phyloP scores from a whole-genome alignment of 2,113 vertebrate genomes.

The Perognathus longimembris region DNA sequence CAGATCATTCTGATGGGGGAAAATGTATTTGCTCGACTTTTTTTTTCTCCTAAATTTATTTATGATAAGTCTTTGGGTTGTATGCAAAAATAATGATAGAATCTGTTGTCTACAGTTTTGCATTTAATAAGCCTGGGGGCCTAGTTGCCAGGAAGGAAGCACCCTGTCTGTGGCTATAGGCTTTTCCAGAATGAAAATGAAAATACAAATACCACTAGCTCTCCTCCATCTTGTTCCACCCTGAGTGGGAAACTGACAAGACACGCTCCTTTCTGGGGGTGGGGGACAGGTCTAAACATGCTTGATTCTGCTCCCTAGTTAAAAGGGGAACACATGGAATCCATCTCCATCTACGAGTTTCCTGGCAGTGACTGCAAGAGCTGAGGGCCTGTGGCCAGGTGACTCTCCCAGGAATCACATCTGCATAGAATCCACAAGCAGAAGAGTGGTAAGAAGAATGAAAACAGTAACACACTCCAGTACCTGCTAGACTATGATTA shows the following conservation, averaged over 20 bases:
- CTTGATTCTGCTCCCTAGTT: slow-evolving; percentile 66
- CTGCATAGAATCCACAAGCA: slow-evolving; percentile 65
- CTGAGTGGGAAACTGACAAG: slow-evolving; percentile 41
- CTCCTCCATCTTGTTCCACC: neutral
- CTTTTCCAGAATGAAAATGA: slow-evolving; percentile 20
- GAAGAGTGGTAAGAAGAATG: slow-evolving; percentile 76
- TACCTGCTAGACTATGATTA: slow-evolving; percentile 71
- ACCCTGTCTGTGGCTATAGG: neutral
- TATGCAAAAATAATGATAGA: neutral
- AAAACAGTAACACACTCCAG: slow-evolving; percentile 68
- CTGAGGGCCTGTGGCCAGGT: slow-evolving; percentile 70
- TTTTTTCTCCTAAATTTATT: neutral
- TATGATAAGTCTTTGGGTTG: neutral
- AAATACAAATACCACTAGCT: neutral
- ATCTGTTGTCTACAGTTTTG: neutral
- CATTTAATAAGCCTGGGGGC: neutral
- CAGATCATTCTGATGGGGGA: neutral
- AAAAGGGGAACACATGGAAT: slow-evolving; percentile 72
- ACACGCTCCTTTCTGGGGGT: slow-evolving; percentile 60
- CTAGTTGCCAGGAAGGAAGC: neutral
- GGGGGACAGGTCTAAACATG: slow-evolving; percentile 47
- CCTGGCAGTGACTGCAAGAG: slow-evolving; percentile 45
- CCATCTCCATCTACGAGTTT: slow-evolving; percentile 68
- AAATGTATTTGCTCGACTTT: neutral
- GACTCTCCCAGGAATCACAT: slow-evolving; percentile 71